Base-by-base conservation (phyloP, 2,888 invertebrate species). In the Aphidoletes aphidimyza region DNA sequence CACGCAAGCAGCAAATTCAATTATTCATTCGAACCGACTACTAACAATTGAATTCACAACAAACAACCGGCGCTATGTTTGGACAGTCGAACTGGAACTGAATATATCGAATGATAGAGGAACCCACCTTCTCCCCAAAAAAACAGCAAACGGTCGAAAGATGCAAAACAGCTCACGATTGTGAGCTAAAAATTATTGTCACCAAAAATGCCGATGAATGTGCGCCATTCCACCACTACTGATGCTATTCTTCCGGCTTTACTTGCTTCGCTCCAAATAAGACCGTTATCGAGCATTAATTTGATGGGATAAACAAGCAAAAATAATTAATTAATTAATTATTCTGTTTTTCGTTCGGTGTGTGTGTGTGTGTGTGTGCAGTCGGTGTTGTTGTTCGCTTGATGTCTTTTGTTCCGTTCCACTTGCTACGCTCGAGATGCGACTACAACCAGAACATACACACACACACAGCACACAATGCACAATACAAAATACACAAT, bases 1-100 rank as follows among this genome's bases (percentile, higher is more conserved):
- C 81, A 81, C 81, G 81, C 81, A 81, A 81, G 39, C 81, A 81
- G 37, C 81, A 81, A 81, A 81, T 81, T 81, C 81, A 81, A 81
- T 81, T 81, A 81, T 81, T 81, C 81, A 81, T 37, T 81, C 81
- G 69, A 69, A 69, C 69, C 69, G 81, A 81, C 81, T 37, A 81
- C 81, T 81, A 81, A 81, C 81, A 81, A 81, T 81, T 81, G 81
- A 81, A 81, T 81, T 36, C 81, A 81, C 81, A 81, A n/a, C 81
- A 81, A 81, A 81, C 81, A 81, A 81, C 81, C n/a, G n/a, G 37
- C 69, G 0, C n/a, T 30, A 5, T 69, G n/a, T 69, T 26, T 69
- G 30, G 69, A 30, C 69, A 34, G 14, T 30, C 69, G 17, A 69
- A 69, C 11, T 14, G 69, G 30, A 69, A 30, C 30, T 69, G 34